Base-by-base conservation (phyloP, 2,113 vertebrate genomes). In the Onychorhynchus coronatus region DNA sequence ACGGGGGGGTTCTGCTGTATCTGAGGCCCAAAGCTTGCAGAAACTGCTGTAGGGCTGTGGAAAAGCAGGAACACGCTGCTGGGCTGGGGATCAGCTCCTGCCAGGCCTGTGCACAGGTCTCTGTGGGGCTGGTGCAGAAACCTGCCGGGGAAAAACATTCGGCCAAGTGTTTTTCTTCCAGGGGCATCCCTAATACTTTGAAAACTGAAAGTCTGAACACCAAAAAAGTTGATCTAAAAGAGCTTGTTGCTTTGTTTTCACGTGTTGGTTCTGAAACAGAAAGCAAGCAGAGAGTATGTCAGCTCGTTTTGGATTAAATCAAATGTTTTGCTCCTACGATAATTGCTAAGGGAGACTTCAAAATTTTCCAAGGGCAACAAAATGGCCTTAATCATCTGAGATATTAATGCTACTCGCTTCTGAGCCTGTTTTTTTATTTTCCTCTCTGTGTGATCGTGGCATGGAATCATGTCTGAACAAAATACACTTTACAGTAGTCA, bases 331-430 rank as follows among this genome's bases (percentile, higher is more conserved):
- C 52, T 55, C 35, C 58, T 73, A 63, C 24, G 41, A 4, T 37
- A 67, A 77, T 14, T 22, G 42, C 33, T 74, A 42, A 61, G 4
- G 6, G 68, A 84, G 80, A 49, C 62, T 39, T 61, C 0, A 27
- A 62, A 28, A 24, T 47, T 59, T 93, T 81, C 68, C 68, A 85
- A 85, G 76, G 90, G 88, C 85, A 84, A 65, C 42, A 75, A 91
- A 93, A 58, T 52, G 49, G 92, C 88, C 85, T 95, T 95, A 84
- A 93, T 42, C 56, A 37, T 44, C 49, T 24, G 50, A 92, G 65
- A 67, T 15, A 23, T 44, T 20, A 74, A 70, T 5, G 5, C 50
- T 67, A 47, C 63, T 67, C 8, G 20, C 61, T 88, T 78, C 83
- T 80, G 63, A 93, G 83, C 42, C 63, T 67, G 72, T 42, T 83